Conservation (phyloP, 2,797 vertebrate species). For the Rhinophrynus dorsalis region DNA sequence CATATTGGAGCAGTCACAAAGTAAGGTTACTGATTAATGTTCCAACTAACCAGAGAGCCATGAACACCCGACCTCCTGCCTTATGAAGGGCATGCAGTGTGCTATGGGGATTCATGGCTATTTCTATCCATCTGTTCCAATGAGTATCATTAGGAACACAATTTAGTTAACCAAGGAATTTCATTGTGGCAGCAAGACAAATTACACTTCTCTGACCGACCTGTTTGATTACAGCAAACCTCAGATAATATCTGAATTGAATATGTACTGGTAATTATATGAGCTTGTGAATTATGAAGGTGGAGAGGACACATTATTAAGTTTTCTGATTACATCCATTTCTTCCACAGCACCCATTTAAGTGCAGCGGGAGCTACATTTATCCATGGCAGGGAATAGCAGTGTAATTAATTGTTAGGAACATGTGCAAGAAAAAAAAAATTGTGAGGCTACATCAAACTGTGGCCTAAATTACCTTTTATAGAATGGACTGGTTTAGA, state of each 20-base stretch:
- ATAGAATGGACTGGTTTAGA: too few relatives aligned
- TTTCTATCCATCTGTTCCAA: background rate
- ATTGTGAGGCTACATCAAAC: background rate
- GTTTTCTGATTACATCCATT: constrained; percentile 48
- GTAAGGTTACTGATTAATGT: constrained; percentile 30
- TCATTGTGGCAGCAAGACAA: constrained; percentile 26
- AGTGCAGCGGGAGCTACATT: constrained; percentile 37
- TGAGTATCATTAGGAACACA: constrained; percentile 6
- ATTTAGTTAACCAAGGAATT: constrained; percentile 1
- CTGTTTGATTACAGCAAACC: constrained; percentile 27
- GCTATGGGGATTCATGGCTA: background rate
- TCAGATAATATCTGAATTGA: constrained; percentile 31
- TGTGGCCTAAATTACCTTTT: background rate
- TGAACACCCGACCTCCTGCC: background rate
- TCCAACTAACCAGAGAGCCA: background rate
- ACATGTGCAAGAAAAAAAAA: constrained; percentile 13
- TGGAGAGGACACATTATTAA: constrained; percentile 45
- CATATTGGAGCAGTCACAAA: too few relatives aligned
- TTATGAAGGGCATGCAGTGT: background rate
- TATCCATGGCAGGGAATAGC: constrained; percentile 39
- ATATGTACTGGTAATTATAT: constrained; percentile 45
- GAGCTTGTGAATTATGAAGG: constrained; percentile 43
- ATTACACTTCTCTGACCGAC: constrained; percentile 25
- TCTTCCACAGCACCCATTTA: constrained; percentile 36
- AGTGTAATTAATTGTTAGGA: constrained; percentile 37